phyloP scores from a whole-genome alignment of 1,140 invertebrate genomes.

The Bombus waltoni region DNA sequence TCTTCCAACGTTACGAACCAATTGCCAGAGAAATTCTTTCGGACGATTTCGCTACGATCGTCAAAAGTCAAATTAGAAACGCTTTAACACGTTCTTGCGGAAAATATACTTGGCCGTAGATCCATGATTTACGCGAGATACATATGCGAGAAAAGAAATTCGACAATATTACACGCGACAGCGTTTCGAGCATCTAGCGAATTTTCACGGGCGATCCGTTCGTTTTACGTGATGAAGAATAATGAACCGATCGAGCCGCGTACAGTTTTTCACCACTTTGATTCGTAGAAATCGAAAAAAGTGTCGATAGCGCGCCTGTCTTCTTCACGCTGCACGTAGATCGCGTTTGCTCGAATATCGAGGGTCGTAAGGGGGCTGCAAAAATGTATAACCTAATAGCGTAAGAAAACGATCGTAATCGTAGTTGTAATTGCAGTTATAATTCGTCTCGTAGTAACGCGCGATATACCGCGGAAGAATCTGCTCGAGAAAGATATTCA shows the following conservation, averaged over 20 bases:
- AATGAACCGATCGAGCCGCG: background rate
- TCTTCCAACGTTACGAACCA: no score
- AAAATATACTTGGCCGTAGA: background rate
- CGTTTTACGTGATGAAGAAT: constrained; percentile 21
- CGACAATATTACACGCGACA: background rate
- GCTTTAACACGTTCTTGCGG: background rate
- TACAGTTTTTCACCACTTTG: background rate
- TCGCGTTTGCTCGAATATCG: constrained; percentile 2
- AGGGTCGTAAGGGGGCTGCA: background rate
- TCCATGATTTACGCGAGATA: background rate
- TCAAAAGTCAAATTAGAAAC: background rate
- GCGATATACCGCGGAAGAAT: background rate
- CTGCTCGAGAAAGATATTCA: fast-evolving
- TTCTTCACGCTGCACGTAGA: background rate
- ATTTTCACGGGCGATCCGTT: background rate
- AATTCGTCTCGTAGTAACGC: background rate
- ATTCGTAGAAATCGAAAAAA: background rate
- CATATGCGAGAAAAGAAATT: background rate
- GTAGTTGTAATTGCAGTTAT: background rate
- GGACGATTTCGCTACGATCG: background rate
- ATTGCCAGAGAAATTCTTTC: no score
- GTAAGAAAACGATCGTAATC: no score
- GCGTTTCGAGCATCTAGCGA: background rate
- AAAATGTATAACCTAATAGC: background rate
- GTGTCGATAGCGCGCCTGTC: background rate